Evolutionary conservation across 2,888 invertebrate species (phyloP), one percentile per base, ranked within the genome.

Genomic region (Scaptomyza polygonia): DNA sequence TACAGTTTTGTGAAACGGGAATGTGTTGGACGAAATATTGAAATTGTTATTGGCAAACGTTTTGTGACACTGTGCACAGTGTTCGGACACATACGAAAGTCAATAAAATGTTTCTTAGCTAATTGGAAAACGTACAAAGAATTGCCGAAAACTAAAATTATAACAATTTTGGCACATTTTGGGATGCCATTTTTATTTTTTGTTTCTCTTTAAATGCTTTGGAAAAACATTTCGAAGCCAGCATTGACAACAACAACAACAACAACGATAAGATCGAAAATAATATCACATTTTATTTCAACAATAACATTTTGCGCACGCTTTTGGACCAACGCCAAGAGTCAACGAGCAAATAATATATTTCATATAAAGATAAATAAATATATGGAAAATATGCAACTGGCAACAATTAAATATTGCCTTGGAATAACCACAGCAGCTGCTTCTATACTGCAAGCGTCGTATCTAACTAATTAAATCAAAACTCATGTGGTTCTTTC

Each of bases 251-350:
- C 25, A 53, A 40, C 44, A 36, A 11, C 48, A 71, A 21, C 29
- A 29, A 34, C 12, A 36, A 18, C 32, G 45, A 9, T 5, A 52
- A 18, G 7, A 39, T 44, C 12, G 21, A 52, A 32, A 42, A 43
- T 16, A 52, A 68, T n/a, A 42, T 53, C 48, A 14, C 39, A 59
- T 52, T 42, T 34, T 25, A 30, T 51, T 67, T 76, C 0, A 72
- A 82, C 85, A 86, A 82, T 73, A 86, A 81, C 59, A 85, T 84
- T 86, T 82, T 86, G 82, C 82, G 82, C 82, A 82, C 87, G 82
- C 82, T 82, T 82, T 82, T 82, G 82, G 84, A 81, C 51, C 30
- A n/a, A 30, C 8, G 67, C 80, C 86, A 82, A 79, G 51, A 61
- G 58, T 25, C 49, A 55, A 44, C 12, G 39, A 48, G 40, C n/a